Evolutionary conservation across 2,888 invertebrate genomes (phyloP).

Genomic region (Netelia virgata): DNA sequence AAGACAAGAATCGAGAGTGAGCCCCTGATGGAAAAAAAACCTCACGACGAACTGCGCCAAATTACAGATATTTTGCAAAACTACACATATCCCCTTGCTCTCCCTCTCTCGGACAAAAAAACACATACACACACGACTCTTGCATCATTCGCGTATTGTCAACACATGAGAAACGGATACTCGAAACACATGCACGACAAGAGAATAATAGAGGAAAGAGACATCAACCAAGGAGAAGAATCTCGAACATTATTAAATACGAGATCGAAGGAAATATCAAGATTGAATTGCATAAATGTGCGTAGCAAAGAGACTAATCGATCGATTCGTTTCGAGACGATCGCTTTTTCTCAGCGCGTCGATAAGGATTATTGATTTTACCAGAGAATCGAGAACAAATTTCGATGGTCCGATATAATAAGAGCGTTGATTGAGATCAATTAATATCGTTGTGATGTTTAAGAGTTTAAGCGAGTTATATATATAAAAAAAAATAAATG

Average conservation of each 20-base stretch:
- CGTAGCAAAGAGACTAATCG: too few relatives aligned
- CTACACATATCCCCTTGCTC: conserved; percentile 22
- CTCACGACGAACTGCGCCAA: background rate
- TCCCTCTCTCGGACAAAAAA: background rate
- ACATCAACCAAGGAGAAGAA: conserved; percentile 1
- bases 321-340: background rate
- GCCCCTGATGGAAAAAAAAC: background rate
- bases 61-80: background rate
- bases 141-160: background rate
- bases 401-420: conserved; percentile 18
- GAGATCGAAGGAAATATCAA: conserved; percentile 26
- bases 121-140: background rate
- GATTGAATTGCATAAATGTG: conserved; percentile 39
- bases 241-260: too few relatives aligned
- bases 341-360: conserved; percentile 22
- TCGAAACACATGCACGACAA: background rate
- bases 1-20: background rate
- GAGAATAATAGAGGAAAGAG: conserved; percentile 7
- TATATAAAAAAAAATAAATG: conserved; percentile 22
- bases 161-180: background rate
- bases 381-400: conserved; percentile 8
- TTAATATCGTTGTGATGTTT: conserved; percentile 66
- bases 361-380: background rate
- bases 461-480: conserved; percentile 67
- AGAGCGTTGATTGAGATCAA: conserved; percentile 64